Base-by-base conservation (phyloP, 2,888 invertebrate species). In the Agriopis marginaria region DNA sequence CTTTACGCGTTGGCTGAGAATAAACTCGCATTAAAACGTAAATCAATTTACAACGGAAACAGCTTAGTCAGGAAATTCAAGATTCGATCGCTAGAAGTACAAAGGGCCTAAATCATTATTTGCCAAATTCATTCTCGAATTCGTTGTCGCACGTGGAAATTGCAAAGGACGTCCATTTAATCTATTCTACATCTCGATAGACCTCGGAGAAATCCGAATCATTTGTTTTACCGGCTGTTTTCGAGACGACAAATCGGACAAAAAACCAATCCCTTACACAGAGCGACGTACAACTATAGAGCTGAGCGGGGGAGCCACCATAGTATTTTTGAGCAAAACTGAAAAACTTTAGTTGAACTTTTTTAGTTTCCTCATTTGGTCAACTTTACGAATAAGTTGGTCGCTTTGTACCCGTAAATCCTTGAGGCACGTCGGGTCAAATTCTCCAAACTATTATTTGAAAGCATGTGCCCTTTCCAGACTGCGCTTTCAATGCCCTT, bases 391-490 rank as follows among this genome's bases (percentile, higher is more conserved):
- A n/a, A 58, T 32, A 47, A 47, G 12, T 47, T 58, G 23, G 45
- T 44, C 42, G 17, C 7, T 56, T 14, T 14, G 42, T 79, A 55
- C 54, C 71, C 76, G 72, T 72, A 86, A 86, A 85, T 84, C 81
- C 82, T 81, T 79, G 78, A 81, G 82, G 84, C 82, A 82, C 79
- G 82, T 77, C 79, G 83, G 79, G 79, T 87, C 81, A 82, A 83
- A 86, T 87, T 88, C 84, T 81, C 83, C 77, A 71, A 76, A 81
- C 85, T 83, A 85, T 88, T 88, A 86, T 88, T 86, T 80, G 84
- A 86, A 86, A 84, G 85, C 86, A 84, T 85, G 86, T 86, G 86
- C 88, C 88, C 86, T 86, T 87, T 86, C 75, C 79, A 82, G 85
- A 78, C 81, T 77, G 77, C 68, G 74, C 79, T 82, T 85, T 86